Evolutionary conservation across 2,797 vertebrate species (phyloP), one percentile per base, ranked within the genome.

Genomic region (Tapera naevia): DNA sequence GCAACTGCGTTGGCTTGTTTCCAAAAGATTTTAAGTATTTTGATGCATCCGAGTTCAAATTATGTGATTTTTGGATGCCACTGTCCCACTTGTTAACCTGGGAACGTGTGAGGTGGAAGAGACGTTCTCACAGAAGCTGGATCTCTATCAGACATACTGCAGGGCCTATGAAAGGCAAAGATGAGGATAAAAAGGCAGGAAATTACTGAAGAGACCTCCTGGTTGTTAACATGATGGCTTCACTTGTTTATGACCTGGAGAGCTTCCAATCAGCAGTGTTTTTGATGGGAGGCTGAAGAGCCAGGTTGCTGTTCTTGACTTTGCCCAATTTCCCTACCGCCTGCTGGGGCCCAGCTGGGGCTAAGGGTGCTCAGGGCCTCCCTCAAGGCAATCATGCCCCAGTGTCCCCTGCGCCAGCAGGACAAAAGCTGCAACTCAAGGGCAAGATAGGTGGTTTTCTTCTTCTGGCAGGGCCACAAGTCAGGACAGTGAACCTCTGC

Each of bases 371-470:
- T 67, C 45, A 56, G 41, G 12, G 1, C 10, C 8, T 19, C 27
- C 41, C 30, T 0, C 0, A 21, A 32, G 22, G 7, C 0, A 0
- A 30, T 61, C 57, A 13, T 2, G 3, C 11, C 17, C 25, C 9
- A 1, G 13, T 17, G 37, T 65, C 12, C 32, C 25, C 37, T 27
- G 27, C 32, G 53, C 60, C 39, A 62, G n/a, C 5, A 3, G 10
- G 10, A 39, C 24, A 65, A 83, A 58, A 48, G 43, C 37, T 57
- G 27, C 41, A 46, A 54, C 32, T 19, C 11, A 50, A 48, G 16
- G 33, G 3, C 1, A 1, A 6, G 10, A 35, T n/a, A 8, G 54
- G 6, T 32, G 45, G 19, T 37, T 66, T 25, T 22, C 56, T 27
- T 54, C 54, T 37, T 32, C 43, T 82, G 35, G 27, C 39, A 56